These are phyloP conservation scores for Ciona savignyi DNA, from an alignment of 23 tunicate species.

Conservation along the genomic window DNA sequence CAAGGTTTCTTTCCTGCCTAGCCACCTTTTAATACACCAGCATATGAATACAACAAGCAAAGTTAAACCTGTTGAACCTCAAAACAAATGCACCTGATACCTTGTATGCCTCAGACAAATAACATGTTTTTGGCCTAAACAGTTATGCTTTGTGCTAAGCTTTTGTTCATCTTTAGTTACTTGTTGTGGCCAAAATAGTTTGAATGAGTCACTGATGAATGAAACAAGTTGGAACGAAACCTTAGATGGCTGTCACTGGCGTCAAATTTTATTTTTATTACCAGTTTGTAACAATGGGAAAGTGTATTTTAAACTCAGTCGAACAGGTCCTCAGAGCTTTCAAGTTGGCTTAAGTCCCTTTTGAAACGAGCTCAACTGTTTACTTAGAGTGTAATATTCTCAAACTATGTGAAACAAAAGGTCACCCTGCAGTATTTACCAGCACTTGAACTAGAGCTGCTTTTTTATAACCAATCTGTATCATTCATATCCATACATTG, in stretches of 20 bases:
- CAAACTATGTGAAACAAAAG: not conserved
- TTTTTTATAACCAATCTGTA: too few relatives aligned
- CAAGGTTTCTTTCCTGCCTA: too few relatives aligned
- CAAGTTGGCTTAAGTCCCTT: not conserved
- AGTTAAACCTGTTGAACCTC: not conserved
- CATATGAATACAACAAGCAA: not conserved
- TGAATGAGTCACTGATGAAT: not conserved
- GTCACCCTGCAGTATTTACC: too few relatives aligned
- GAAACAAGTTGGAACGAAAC: not conserved
- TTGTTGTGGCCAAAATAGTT: not conserved
- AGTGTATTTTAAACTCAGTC: not conserved
- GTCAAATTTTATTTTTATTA: not conserved
- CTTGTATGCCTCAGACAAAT: not conserved
- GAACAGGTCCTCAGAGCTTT: not conserved
- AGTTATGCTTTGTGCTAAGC: not conserved
- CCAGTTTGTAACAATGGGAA: not conserved
- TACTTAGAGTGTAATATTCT: not conserved
- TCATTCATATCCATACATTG: too few relatives aligned
- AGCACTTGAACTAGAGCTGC: too few relatives aligned
- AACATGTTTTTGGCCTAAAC: not conserved
- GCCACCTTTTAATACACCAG: too few relatives aligned
- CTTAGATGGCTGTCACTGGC: not conserved
- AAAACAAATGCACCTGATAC: not conserved
- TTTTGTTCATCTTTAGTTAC: not conserved
- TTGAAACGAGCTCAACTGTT: not conserved